These are phyloP conservation scores for Pantherophis vulpinus DNA, from an alignment of 2,797 vertebrate species.

Conservation along the genomic window DNA sequence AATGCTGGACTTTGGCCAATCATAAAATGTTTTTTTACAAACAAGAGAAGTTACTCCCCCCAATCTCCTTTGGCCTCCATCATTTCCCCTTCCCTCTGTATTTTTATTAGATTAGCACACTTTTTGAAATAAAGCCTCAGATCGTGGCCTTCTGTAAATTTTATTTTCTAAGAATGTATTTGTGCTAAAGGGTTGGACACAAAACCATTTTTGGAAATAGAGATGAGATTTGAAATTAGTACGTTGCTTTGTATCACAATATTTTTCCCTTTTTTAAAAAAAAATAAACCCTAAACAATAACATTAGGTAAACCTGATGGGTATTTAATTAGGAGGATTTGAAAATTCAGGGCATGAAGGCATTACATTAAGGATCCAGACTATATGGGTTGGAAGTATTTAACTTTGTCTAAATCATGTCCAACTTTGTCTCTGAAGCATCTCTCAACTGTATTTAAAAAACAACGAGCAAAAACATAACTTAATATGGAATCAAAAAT, in stretches of 20 bases:
- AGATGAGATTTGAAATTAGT: neutral
- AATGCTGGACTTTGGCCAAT: neutral
- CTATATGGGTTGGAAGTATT: neutral
- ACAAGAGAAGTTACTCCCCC: neutral
- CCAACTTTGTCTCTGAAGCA: slow-evolving; percentile 1
- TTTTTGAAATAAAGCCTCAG: neutral
- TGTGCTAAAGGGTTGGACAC: neutral
- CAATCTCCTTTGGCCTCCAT: neutral
- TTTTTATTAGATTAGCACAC: neutral
- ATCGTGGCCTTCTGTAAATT: neutral
- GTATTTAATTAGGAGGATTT: neutral
- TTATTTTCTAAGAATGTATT: neutral
- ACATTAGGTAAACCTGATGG: neutral
- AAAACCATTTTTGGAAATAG: neutral
- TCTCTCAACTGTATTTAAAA: slow-evolving; percentile 22
- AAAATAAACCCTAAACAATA: neutral
- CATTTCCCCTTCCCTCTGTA: neutral
- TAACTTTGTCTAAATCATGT: neutral
- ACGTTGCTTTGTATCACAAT: neutral
- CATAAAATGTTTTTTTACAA: neutral
- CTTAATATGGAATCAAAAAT: slow-evolving; percentile 33
- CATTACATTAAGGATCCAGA: neutral
- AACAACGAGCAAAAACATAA: slow-evolving; percentile 3
- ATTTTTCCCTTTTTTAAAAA: neutral
- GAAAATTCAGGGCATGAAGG: neutral